Conservation (phyloP, 2,113 vertebrate species). For the Embiotoca jacksoni region DNA sequence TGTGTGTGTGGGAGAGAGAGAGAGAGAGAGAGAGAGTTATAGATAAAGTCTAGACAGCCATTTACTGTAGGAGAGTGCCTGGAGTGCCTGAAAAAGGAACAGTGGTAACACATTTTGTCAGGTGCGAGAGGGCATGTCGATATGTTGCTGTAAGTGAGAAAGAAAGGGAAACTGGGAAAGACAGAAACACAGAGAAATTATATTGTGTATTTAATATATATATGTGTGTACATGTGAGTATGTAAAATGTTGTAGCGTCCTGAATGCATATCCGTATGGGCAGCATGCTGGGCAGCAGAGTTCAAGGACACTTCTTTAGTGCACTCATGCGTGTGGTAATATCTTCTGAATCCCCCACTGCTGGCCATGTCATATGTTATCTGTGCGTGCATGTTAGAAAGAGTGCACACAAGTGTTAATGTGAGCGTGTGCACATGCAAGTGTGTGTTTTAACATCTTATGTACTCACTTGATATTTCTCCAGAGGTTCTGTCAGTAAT, state of each 20-base stretch:
- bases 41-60: slow-evolving; percentile 17
- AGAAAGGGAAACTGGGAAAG: background rate
- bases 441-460: slow-evolving; percentile 19
- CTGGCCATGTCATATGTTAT: slow-evolving; percentile 19
- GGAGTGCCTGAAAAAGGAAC: slow-evolving; percentile 46
- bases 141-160: slow-evolving; percentile 20
- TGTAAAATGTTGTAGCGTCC: no score
- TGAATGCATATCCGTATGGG: background rate
- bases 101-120: slow-evolving; percentile 18
- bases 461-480: slow-evolving; percentile 94
- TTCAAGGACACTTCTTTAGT: slow-evolving; percentile 41
- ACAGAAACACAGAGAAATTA: background rate
- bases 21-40: background rate
- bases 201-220: background rate
- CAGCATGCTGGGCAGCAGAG: slow-evolving; percentile 16
- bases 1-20: background rate
- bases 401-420: slow-evolving; percentile 27
- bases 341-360: slow-evolving; percentile 32
- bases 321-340: slow-evolving; percentile 51
- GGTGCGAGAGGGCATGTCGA: slow-evolving; percentile 36
- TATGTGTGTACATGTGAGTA: no score
- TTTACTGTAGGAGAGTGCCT: slow-evolving; percentile 27
- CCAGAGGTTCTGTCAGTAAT: slow-evolving; percentile 93
- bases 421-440: slow-evolving; percentile 9
- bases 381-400: slow-evolving; percentile 10